phyloP scores from a whole-genome alignment of 2,113 vertebrate species.

The Xiphophorus couchianus region DNA sequence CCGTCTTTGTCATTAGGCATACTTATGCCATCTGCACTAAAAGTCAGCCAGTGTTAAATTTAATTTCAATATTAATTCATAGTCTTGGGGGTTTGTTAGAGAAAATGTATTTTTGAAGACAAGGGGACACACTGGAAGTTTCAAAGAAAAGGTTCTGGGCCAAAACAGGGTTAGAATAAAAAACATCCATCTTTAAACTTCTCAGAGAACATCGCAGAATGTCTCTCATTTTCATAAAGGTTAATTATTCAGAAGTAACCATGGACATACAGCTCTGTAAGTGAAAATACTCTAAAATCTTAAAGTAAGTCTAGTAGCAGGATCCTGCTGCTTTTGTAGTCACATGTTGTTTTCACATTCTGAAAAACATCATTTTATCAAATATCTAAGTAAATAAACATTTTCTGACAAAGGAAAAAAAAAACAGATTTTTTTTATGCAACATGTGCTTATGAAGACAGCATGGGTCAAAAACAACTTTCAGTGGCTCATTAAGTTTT shows the following conservation, averaged over 20 bases:
- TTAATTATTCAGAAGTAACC: background rate
- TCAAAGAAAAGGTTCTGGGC: background rate
- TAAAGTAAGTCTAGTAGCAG: background rate
- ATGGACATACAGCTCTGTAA: background rate
- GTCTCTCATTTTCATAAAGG: background rate
- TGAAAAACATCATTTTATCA: background rate
- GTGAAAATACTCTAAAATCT: background rate
- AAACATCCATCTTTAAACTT: background rate
- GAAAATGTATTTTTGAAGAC: background rate
- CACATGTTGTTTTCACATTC: background rate
- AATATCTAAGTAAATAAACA: background rate
- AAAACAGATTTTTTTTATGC: background rate
- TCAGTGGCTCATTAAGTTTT: slow-evolving; percentile 33
- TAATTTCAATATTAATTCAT: background rate
- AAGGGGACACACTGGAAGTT: background rate
- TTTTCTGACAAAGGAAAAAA: background rate
- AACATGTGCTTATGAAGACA: slow-evolving; percentile 11
- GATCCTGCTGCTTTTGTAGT: background rate
- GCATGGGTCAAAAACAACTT: slow-evolving; percentile 2
- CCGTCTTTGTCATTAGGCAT: too few relatives aligned
- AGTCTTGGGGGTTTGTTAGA: background rate
- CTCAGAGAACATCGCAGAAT: background rate
- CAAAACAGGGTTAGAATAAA: background rate
- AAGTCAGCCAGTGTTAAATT: background rate
- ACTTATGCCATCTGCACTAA: too few relatives aligned